A percentile compares a stretch with the other conserved stretches of the same genome.
Conservation (phyloP, 2,797 vertebrate species). For the Pipistrellus pygmaeus region DNA sequence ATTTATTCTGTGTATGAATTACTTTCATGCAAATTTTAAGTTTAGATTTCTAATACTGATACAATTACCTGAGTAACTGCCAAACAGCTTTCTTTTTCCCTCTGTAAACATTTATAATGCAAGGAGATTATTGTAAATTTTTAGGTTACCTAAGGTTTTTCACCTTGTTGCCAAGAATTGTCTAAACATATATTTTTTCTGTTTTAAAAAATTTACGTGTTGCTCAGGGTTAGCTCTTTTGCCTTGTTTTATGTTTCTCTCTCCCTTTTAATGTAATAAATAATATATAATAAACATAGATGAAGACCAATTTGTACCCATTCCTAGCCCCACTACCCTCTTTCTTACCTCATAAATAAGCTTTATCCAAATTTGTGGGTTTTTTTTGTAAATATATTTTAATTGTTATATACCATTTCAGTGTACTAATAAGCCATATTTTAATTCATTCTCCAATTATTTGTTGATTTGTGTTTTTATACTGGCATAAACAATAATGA, state of each 20-base stretch:
- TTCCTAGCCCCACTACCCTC: too few species aligned
- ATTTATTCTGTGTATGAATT: conserved; percentile 45
- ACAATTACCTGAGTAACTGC: conserved; percentile 25
- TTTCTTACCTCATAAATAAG: not conserved
- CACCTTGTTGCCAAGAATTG: conserved; percentile 44
- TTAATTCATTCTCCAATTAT: not conserved
- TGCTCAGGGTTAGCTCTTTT: conserved; percentile 36
- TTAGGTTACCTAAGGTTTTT: conserved; percentile 45
- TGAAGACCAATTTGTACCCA: not conserved
- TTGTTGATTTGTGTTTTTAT: not conserved
- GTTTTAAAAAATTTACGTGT: conserved; percentile 17
- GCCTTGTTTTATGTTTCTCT: conserved; percentile 13
- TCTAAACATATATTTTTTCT: conserved; percentile 7
- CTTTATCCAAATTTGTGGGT: not conserved
- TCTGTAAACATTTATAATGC: conserved; percentile 39
- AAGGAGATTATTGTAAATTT: conserved; percentile 46
- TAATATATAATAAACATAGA: not conserved
- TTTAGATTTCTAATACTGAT: conserved; percentile 34
- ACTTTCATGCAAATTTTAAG: conserved; percentile 66
- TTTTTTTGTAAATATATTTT: conserved; percentile 3
- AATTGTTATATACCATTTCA: not conserved
- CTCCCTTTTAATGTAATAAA: conserved; percentile 29
- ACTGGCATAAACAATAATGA: not conserved
- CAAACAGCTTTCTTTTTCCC: conserved; percentile 3
- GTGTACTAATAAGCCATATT: not conserved